Percentiles rank a stretch among this genome's conserved stretches.
These are phyloP conservation scores for Strigamia maritima DNA, from an alignment of 2,888 invertebrate species.

Conservation along the genomic window DNA sequence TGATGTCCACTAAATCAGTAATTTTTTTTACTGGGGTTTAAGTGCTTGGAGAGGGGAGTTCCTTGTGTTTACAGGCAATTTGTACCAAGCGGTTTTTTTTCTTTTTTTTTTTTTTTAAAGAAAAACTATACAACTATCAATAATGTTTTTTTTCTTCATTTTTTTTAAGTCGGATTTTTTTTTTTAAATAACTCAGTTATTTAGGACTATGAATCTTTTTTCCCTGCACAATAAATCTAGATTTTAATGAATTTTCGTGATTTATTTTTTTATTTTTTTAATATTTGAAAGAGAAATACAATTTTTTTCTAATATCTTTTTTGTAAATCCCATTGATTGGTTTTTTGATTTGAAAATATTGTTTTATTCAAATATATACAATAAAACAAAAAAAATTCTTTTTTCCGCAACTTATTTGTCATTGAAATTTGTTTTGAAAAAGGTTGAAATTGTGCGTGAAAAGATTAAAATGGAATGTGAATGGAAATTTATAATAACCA, in stretches of 20 bases:
- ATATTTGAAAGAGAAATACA: not conserved
- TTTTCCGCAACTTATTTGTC: not conserved
- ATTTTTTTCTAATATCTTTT: not conserved
- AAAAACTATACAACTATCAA: not conserved
- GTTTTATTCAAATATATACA: not conserved
- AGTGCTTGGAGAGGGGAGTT: not conserved
- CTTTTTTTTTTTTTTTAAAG: not conserved
- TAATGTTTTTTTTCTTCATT: not conserved
- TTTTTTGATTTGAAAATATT: not conserved
- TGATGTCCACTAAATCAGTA: conserved; percentile 12
- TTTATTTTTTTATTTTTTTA: not conserved
- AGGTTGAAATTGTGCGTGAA: not conserved
- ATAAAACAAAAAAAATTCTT: not conserved
- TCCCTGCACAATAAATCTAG: not conserved
- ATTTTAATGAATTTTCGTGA: not conserved
- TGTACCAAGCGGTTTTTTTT: not conserved
- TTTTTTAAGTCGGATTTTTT: not conserved
- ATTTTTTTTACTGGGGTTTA: not conserved
- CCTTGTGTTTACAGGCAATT: conserved; percentile 25
- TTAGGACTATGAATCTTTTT: not conserved
- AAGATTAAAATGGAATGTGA: not conserved
- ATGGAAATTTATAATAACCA: not conserved
- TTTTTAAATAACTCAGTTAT: not conserved
- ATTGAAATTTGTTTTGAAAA: not conserved
- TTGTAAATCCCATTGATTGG: not conserved